These are phyloP conservation scores for Drosophila murphyi DNA, from an alignment of 1,140 invertebrate genomes.

Conservation along the genomic window DNA sequence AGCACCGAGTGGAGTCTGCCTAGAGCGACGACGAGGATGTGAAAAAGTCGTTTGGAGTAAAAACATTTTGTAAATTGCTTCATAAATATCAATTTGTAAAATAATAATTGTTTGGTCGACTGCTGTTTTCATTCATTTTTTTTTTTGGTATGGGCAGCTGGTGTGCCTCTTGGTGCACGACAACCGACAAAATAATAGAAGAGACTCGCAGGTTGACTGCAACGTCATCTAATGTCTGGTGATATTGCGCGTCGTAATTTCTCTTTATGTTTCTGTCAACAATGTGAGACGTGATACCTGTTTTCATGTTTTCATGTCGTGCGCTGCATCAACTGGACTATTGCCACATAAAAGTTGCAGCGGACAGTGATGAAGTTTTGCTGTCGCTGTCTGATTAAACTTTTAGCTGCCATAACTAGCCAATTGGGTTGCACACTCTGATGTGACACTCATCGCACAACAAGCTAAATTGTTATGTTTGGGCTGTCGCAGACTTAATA, in stretches of 20 bases:
- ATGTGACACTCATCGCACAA: constrained; percentile 41
- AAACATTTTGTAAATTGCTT: constrained; percentile 84
- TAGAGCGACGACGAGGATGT: constrained; percentile 48
- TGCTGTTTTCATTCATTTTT: background rate
- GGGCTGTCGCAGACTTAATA: background rate
- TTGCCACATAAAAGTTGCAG: constrained; percentile 59
- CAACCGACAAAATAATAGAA: constrained; percentile 26
- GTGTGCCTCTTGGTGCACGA: constrained; percentile 5
- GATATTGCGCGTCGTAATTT: constrained; percentile 7
- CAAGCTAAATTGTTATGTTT: constrained; percentile 5
- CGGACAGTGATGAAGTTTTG: constrained; percentile 21
- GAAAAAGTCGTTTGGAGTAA: constrained; percentile 80
- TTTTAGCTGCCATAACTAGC: constrained; percentile 51
- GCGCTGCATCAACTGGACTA: constrained; percentile 51
- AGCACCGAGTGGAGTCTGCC: constrained; percentile 39
- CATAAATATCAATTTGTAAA: constrained; percentile 84
- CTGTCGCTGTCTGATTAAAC: constrained; percentile 55
- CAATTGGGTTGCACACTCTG: constrained; percentile 10
- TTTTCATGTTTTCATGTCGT: constrained; percentile 22
- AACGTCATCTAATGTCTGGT: background rate
- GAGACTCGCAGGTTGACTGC: constrained; percentile 8
- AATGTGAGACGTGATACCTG: constrained; percentile 55
- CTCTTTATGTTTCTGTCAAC: constrained; percentile 68
- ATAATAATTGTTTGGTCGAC: constrained; percentile 75
- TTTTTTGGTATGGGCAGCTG: constrained; percentile 35